phyloP scores from a whole-genome alignment of 2,113 vertebrate species.

The Dromiciops gliroides region DNA sequence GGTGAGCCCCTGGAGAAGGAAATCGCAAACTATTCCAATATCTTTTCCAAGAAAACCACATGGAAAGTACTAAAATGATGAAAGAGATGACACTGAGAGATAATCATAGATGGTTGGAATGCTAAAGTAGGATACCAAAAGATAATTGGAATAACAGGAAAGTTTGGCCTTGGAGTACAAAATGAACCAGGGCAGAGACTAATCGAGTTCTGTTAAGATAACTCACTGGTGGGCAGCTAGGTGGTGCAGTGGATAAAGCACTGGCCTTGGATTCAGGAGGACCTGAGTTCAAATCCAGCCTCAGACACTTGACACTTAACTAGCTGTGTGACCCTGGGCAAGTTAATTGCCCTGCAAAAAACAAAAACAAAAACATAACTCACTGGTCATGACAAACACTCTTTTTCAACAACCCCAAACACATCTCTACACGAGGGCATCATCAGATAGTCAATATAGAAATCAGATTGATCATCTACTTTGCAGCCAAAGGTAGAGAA shows the following conservation, averaged over 20 bases:
- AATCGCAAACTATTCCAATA: background rate
- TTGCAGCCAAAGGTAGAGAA: background rate
- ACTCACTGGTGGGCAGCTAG: background rate
- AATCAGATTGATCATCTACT: background rate
- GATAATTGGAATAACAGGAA: background rate
- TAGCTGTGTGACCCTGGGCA: too few relatives aligned
- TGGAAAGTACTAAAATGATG: background rate
- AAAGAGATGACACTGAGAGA: too few relatives aligned
- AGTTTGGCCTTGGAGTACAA: background rate
- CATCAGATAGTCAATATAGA: background rate
- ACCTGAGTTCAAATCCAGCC: too few relatives aligned
- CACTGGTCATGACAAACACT: background rate
- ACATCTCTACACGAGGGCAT: background rate
- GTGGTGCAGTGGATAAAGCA: too few relatives aligned
- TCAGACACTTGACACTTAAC: too few relatives aligned
- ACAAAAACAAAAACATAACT: too few relatives aligned
- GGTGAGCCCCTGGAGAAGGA: background rate
- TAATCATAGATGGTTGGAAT: background rate
- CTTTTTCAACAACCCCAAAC: background rate
- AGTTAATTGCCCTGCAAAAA: too few relatives aligned
- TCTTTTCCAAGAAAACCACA: background rate
- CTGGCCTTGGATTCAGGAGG: too few relatives aligned
- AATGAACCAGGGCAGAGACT: background rate
- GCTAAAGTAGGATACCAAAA: background rate
- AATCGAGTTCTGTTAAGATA: background rate